A percentile compares a stretch with the other conserved stretches of the same genome.
Conservation (phyloP, 2,888 invertebrate species). For the Meghimatium bilineatum region DNA sequence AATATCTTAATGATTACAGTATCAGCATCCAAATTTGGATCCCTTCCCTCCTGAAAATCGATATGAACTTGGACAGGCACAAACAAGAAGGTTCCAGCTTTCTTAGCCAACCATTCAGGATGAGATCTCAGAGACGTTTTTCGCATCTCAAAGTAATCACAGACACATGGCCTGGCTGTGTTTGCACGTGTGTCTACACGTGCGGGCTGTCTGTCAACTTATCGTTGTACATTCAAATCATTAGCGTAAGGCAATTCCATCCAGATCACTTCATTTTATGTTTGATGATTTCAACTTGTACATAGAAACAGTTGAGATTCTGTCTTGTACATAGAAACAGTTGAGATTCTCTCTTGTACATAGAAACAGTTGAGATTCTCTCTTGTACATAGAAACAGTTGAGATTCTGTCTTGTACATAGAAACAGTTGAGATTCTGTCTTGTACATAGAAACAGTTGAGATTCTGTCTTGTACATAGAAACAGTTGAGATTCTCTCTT, state of each 20-base stretch:
- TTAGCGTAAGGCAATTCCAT: not conserved
- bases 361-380: no score
- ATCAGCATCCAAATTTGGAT: conserved; percentile 18
- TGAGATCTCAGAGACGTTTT: conserved; percentile 5
- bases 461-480: no score
- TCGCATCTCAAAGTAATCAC: conserved; percentile 13
- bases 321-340: no score
- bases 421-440: no score
- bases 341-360: no score
- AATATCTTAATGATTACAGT: conserved; percentile 22
- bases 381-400: no score
- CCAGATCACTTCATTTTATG: no score
- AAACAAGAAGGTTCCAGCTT: conserved; percentile 7
- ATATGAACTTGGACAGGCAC: not conserved
- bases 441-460: no score
- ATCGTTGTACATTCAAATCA: not conserved
- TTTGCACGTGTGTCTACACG: not conserved
- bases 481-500: no score
- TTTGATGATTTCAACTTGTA: not conserved
- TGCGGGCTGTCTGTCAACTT: conserved; percentile 2
- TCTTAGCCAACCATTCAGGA: conserved; percentile 13
- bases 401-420: no score
- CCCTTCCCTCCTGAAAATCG: not conserved
- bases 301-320: not conserved
- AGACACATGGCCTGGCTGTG: not conserved